These are phyloP conservation scores for Daphoenositta chrysoptera DNA, from an alignment of 2,113 vertebrate species.

Conservation along the genomic window DNA sequence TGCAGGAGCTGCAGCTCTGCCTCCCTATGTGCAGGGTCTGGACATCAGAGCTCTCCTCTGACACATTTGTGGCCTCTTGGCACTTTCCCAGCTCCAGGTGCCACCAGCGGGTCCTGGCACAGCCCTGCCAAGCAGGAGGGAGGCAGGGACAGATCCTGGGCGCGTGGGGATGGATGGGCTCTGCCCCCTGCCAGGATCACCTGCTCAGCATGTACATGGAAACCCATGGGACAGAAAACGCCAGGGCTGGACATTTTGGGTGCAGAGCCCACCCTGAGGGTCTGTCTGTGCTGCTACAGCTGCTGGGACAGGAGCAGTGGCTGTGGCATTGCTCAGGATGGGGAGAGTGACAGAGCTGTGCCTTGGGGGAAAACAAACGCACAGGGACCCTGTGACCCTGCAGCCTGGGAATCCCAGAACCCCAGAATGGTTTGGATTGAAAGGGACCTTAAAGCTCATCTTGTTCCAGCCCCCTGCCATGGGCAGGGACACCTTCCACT, in stretches of 20 bases:
- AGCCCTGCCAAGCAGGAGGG: background rate
- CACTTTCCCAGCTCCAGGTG: background rate
- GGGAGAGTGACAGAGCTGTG: background rate
- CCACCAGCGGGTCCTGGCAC: background rate
- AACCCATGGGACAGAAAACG: background rate
- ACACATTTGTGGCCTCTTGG: background rate
- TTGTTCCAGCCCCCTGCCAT: background rate
- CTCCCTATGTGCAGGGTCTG: background rate
- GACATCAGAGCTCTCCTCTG: background rate
- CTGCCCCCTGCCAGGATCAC: background rate
- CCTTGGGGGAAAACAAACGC: background rate
- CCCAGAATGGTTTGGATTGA: background rate
- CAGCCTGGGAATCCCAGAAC: background rate
- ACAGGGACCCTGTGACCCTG: background rate
- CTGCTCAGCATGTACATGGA: conserved; percentile 10
- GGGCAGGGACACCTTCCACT: background rate
- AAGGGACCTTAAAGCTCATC: background rate
- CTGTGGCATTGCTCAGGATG: background rate
- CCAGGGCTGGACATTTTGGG: background rate
- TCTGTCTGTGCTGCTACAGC: background rate
- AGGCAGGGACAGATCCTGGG: background rate
- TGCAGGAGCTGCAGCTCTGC: background rate
- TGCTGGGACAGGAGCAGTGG: background rate
- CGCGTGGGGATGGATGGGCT: background rate
- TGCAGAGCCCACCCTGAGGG: background rate